Conservation (phyloP, 1,140 invertebrate species). For the Bombyx mandarina region DNA sequence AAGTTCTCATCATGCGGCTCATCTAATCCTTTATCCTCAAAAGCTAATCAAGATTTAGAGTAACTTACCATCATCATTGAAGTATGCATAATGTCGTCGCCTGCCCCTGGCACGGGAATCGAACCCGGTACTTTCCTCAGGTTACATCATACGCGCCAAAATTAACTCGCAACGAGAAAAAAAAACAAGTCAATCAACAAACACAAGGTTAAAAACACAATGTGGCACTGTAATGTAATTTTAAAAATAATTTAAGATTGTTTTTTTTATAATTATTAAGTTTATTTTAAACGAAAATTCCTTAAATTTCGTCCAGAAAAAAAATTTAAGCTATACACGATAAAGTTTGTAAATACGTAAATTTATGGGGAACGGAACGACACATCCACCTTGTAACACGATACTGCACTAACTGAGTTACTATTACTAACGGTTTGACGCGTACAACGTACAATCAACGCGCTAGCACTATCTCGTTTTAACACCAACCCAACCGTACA, state of each 20-base stretch:
- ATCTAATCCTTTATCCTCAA: background rate
- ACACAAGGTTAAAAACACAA: conserved; percentile 52
- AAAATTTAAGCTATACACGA: conserved; percentile 44
- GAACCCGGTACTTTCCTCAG: conserved; percentile 38
- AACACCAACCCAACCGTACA: conserved; percentile 9
- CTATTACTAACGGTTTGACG: background rate
- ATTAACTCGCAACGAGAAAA: conserved; percentile 44
- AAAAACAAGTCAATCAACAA: conserved; percentile 45
- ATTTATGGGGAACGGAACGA: conserved; percentile 15
- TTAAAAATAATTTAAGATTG: conserved; percentile 26
- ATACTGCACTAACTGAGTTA: conserved; percentile 41
- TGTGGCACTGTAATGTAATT: conserved; percentile 34
- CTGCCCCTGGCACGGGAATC: conserved; percentile 37
- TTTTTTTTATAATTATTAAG: too few species aligned
- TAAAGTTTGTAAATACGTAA: conserved; percentile 65
- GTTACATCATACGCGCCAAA: conserved; percentile 63
- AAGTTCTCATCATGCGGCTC: too few species aligned
- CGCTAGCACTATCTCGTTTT: conserved; percentile 26
- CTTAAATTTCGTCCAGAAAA: conserved; percentile 5
- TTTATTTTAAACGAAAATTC: too few species aligned
- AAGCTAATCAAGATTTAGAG: background rate
- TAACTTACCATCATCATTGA: conserved; percentile 64
- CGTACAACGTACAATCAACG: conserved; percentile 13
- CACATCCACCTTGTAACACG: conserved; percentile 19
- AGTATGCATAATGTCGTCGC: conserved; percentile 48